Base-by-base conservation (phyloP, 2,797 vertebrate species). In the Bufotes viridis region DNA sequence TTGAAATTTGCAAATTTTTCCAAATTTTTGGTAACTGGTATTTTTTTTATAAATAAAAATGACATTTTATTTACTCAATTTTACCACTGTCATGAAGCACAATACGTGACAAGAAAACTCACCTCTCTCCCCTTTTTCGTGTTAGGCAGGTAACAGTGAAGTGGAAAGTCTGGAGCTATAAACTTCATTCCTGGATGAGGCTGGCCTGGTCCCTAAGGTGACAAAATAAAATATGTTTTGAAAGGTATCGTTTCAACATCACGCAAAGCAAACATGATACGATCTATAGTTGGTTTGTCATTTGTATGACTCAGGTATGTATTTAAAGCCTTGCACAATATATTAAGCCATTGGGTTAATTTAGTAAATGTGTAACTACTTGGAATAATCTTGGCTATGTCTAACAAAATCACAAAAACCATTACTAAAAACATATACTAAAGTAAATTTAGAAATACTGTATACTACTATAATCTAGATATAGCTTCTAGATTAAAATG, bases 181-280 rank as follows among this genome's bases (percentile, higher is more conserved):
- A 89, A 89, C 63, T 86, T 89, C 53, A 49, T 89, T 26, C 88
- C 88, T 34, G 88, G 88, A 13, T 89, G 85, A 49, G 88, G 88
- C 14, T 89, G 88, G 24, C 84, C 88, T 51, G 72, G 53, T 61
- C 84, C 88, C 88, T 89, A 58, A 14, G 55, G 10, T 34, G 29
- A 58, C 12, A 85, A 76, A 76, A 42, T 14, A 29, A 57, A 78
- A 17, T 18, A 5, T 22, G 6, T 74, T 49, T 49, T 49, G 10
- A 24, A 67, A 24, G 22, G 8, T 24, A 26, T 13, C n/a, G 26
- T 2, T 26, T 24, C 0, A 26, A 13, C 13, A 67, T 67, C 11
- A 67, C n/a, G 3, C 15, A 18, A 24, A 67, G n/a, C n/a, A 67
- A 70, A 29, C 7, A 29, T 29, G 26, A 8, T 0, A 29, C 3